Evolutionary conservation across 2,888 invertebrate species (phyloP).

Genomic region (Erannis defoliaria): DNA sequence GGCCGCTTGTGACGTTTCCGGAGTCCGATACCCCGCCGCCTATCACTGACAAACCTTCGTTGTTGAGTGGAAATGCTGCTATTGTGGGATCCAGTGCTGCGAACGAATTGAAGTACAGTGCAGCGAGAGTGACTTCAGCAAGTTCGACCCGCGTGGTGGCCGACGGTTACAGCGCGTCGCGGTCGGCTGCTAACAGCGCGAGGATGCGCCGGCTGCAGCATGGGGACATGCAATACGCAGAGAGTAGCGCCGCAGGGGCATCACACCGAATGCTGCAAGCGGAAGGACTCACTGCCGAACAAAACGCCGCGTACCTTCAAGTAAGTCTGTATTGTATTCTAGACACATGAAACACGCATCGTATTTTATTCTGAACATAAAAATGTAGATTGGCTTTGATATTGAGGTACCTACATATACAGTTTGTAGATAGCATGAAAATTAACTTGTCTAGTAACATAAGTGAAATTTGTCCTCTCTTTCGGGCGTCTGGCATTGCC

Average conservation of each 20-base stretch:
- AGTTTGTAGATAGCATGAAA: background rate
- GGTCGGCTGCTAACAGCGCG: slow-evolving; percentile 82
- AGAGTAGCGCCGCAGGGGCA: slow-evolving; percentile 92
- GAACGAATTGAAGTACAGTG: slow-evolving; percentile 93
- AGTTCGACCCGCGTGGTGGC: slow-evolving; percentile 91
- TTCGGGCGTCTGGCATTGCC: slow-evolving; percentile 40
- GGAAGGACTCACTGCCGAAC: slow-evolving; percentile 94
- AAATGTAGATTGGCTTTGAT: background rate
- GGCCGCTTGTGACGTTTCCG: slow-evolving; percentile 93
- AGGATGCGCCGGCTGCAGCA: slow-evolving; percentile 89
- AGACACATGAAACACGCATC: background rate
- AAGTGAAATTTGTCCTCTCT: slow-evolving; percentile 30
- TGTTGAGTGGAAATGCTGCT: slow-evolving; percentile 76
- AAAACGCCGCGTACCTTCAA: slow-evolving; percentile 93
- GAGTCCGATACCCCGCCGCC: slow-evolving; percentile 92
- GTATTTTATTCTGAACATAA: background rate
- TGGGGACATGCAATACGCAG: slow-evolving; percentile 93
- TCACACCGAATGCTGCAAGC: slow-evolving; percentile 92
- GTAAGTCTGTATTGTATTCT: slow-evolving; percentile 75
- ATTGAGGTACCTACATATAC: background rate
- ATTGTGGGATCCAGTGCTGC: slow-evolving; percentile 78
- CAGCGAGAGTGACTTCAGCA: slow-evolving; percentile 93
- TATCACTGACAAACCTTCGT: slow-evolving; percentile 74
- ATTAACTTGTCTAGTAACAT: background rate
- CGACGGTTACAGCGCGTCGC: slow-evolving; percentile 92